Evolutionary conservation across 2,888 invertebrate species (phyloP), one percentile per base, ranked within the genome.

Genomic region (Asteroscopus sphinx): DNA sequence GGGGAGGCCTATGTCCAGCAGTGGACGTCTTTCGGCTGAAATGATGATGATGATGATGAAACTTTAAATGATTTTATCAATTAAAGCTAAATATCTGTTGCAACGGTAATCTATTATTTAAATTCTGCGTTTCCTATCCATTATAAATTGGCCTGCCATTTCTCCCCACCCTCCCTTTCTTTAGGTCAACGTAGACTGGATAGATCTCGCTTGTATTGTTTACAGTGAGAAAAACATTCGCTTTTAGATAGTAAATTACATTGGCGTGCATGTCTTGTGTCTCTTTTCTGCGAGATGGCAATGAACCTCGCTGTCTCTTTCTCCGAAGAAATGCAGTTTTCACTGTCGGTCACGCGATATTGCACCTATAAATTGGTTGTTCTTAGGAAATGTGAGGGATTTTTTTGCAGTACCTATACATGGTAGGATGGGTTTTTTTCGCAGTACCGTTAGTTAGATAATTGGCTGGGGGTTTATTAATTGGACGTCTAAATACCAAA

Each of bases 301-400:
- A 30, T n/a, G 39, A 7, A 45, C 68, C 59, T 49, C n/a, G 46
- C 12, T 53, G 54, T 83, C 84, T 79, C 77, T 58, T 49, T 85
- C 74, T 13, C 33, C 57, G 60, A 79, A 85, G 84, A 82, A 85
- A 87, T 87, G 86, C 85, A 84, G 84, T 86, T 87, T 87, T 87
- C 86, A 83, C 87, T 82, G 77, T 52, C 68, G 66, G 80, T 84
- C 87, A 86, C 85, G 87, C 86, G 73, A 85, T 45, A 66, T 54
- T 72, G 68, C 68, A 30, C 63, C 61, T 61, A 66, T 72, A 74
- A 81, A 80, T 78, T 81, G 66, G 59, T 57, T 41, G 62, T 76
- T 68, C 60, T 63, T 55, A 61, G 76, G 73, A 68, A 77, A 68
- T 47, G 58, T 52, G 41, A 37, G 37, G 58, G 61, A 58, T 59